Evolutionary conservation across 2,797 vertebrate species (phyloP).

Genomic region (Pseudopleuronectes americanus): DNA sequence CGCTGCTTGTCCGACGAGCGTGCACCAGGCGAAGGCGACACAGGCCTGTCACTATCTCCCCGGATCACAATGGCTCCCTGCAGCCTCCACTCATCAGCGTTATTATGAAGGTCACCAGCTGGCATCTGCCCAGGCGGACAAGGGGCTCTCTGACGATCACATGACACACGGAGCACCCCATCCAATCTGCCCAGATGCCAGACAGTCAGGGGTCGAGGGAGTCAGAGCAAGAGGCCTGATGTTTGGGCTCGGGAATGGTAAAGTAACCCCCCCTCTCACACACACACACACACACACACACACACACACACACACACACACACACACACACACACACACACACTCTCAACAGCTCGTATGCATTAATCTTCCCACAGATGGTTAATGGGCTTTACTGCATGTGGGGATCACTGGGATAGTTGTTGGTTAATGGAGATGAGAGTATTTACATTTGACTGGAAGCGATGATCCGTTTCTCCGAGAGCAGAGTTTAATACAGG

Average conservation of each 20-base stretch:
- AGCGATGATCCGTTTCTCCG: constrained; percentile 13
- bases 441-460: constrained; percentile 46
- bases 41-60: constrained; percentile 54
- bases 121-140: constrained; percentile 58
- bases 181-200: constrained; percentile 70
- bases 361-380: constrained; percentile 66
- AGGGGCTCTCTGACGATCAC: constrained; percentile 43
- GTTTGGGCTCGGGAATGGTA: constrained; percentile 26
- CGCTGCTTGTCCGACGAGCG: constrained; percentile 40
- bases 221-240: constrained; percentile 22
- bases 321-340: neutral
- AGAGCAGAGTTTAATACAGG: neutral
- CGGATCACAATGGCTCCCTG: constrained; percentile 59
- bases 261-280: neutral
- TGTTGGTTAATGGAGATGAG: constrained; percentile 53
- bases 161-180: constrained; percentile 11
- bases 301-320: neutral
- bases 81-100: constrained; percentile 38
- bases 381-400: constrained; percentile 51
- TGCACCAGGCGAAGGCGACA: constrained; percentile 36
- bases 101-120: constrained; percentile 79
- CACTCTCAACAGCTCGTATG: neutral
- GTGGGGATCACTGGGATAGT: constrained; percentile 50
- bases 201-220: constrained; percentile 39
- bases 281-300: too few relatives aligned